Evolutionary conservation across 2,113 vertebrate species (phyloP), one percentile per base, ranked within the genome.

Genomic region (Nyctibius bracteatus): DNA sequence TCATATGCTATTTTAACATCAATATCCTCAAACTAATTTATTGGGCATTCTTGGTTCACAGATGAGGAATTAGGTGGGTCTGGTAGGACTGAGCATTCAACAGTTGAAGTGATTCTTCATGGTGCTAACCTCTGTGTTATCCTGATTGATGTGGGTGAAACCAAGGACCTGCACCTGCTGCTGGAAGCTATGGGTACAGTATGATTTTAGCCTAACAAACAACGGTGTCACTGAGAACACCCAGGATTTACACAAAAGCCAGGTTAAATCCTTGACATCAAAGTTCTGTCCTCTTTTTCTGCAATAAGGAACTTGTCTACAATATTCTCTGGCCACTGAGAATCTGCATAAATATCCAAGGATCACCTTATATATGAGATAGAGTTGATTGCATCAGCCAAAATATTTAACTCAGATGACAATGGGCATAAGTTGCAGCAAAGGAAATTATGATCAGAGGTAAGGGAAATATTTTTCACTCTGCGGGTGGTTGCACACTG

Each of bases 401-500:
- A 90, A 90, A 55, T 80, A 70, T 70, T 93, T 74, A 5, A 3
- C 22, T 80, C 75, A 22, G n/a, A 49, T 81, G 9, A 23, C 58
- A 73, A 25, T 1, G 30, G 13, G 16, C 10, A 62, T 37, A 85
- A 82, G 27, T n/a, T 72, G 20, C 10, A 86, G 20, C 11, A 75
- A 80, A 80, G 4, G 28, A 84, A 90, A 65, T 24, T 44, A n/a
- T 15, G 30, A 41, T 25, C 52, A 39, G 31, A 65, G 6, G 46
- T 54, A 86, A 80, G 18, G n/a, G n/a, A 81, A 83, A 61, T 58
- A n/a, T 35, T 75, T 81, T 72, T 86, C 33, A 49, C 25, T 44
- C 25, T 68, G 28, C 1, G 1, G 3, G 37, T 70, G 2, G 5
- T n/a, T 88, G 62, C 16, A 37, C 10, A 20, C 7, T 3, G 0